These are phyloP conservation scores for Chondrilla cf. caribensis DNA, from an alignment of 37 sponge, comb jelly and placozoan species.

Conservation along the genomic window DNA sequence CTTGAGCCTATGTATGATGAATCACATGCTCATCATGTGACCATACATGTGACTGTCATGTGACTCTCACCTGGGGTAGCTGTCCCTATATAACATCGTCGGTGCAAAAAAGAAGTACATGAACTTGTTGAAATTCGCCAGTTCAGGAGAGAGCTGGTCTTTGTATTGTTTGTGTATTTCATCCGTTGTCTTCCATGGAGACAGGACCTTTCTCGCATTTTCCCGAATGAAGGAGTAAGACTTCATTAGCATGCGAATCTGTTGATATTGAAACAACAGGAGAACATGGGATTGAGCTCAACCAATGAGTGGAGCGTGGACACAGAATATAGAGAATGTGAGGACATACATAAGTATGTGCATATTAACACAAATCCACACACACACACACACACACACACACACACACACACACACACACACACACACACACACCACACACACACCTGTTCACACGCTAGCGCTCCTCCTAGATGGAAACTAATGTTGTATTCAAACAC, in stretches of 20 bases:
- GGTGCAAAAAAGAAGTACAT: conserved; percentile 73
- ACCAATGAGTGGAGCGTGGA: too few species aligned
- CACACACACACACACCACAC: neutral
- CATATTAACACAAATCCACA: neutral
- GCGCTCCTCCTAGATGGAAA: too few species aligned
- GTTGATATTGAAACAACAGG: neutral
- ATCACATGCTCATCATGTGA: neutral
- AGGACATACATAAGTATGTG: too few species aligned
- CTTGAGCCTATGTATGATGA: neutral
- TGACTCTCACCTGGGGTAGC: conserved; percentile 62
- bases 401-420: conserved; percentile 12
- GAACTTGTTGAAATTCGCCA: conserved; percentile 53
- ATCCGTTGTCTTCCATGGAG: conserved; percentile 64
- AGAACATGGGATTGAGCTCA: too few species aligned
- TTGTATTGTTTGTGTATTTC: conserved; percentile 41
- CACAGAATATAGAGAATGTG: too few species aligned
- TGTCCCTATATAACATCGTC: conserved; percentile 68
- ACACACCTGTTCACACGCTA: neutral
- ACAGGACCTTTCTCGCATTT: conserved; percentile 64
- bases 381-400: conserved; percentile 28
- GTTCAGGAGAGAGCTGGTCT: conserved; percentile 49
- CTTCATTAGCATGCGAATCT: conserved; percentile 69
- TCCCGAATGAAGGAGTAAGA: conserved; percentile 64
- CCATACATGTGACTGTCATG: neutral
- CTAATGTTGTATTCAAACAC: too few species aligned